phyloP scores from a whole-genome alignment of 1,140 invertebrate species.

The Drosophila rufa region DNA sequence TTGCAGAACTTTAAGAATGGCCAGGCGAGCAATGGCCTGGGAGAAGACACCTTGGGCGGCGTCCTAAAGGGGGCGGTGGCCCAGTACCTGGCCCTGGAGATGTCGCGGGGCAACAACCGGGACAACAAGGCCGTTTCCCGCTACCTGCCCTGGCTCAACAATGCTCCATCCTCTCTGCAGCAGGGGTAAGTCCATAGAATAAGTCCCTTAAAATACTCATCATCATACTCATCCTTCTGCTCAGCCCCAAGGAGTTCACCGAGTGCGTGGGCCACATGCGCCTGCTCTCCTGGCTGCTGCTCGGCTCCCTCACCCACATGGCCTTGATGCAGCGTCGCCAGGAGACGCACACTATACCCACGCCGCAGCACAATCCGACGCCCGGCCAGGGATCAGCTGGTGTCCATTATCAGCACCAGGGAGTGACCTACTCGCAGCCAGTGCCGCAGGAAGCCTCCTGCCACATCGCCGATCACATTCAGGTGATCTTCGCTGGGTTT shows the following conservation, averaged over 20 bases:
- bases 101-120: conserved; percentile 93
- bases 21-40: conserved; percentile 90
- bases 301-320: conserved; percentile 96
- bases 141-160: conserved; percentile 97
- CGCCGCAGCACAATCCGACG: conserved; percentile 38
- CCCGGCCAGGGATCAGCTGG: conserved; percentile 46
- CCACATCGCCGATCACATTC: conserved; percentile 98
- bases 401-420: conserved; percentile 78
- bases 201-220: too few relatives aligned
- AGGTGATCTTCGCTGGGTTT: conserved; percentile 97
- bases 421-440: conserved; percentile 90
- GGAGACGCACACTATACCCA: conserved; percentile 66
- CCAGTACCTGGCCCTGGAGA: conserved; percentile 97
- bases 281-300: conserved; percentile 96
- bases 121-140: conserved; percentile 93
- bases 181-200: conserved; percentile 87
- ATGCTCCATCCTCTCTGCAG: conserved; percentile 92
- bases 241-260: conserved; percentile 94
- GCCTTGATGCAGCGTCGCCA: conserved; percentile 85
- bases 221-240: conserved; percentile 22
- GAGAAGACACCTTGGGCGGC: conserved; percentile 97
- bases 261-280: conserved; percentile 98
- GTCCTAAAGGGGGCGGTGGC: conserved; percentile 97
- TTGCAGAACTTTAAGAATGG: conserved; percentile 92
- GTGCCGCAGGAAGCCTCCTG: conserved; percentile 98